phyloP scores from a whole-genome alignment of 2,797 vertebrate genomes.

The Champsocephalus gunnari region DNA sequence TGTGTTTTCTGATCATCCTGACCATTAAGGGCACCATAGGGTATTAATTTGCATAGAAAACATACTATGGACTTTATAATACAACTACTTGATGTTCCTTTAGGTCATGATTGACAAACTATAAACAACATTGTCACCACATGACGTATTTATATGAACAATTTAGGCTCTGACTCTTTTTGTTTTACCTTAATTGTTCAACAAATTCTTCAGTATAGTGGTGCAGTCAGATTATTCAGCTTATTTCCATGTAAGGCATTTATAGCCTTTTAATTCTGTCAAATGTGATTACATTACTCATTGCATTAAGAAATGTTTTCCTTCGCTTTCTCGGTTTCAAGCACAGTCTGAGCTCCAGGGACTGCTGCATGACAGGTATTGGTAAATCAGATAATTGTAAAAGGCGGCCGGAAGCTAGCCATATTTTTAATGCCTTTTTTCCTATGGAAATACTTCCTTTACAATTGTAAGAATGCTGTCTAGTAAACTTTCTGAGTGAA shows the following conservation, averaged over 20 bases:
- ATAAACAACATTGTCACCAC: constrained; percentile 16
- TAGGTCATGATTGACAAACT: constrained; percentile 22
- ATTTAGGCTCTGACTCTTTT: constrained; percentile 23
- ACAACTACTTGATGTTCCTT: constrained; percentile 23
- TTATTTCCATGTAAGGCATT: constrained; percentile 55
- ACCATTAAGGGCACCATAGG: constrained; percentile 1
- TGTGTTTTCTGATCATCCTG: constrained; percentile 3
- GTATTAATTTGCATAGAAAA: constrained; percentile 16
- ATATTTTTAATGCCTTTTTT: constrained; percentile 38
- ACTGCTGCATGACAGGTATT: constrained; percentile 67
- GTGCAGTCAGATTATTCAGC: constrained; percentile 43
- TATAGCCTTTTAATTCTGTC: constrained; percentile 58
- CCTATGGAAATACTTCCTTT: constrained; percentile 32
- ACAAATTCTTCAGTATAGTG: constrained; percentile 34
- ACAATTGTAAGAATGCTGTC: constrained; percentile 43
- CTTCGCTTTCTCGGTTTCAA: constrained; percentile 54
- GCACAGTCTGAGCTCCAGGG: constrained; percentile 55
- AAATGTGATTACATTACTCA: constrained; percentile 56
- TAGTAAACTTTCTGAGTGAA: constrained; percentile 24
- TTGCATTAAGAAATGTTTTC: constrained; percentile 3
- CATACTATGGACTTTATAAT: constrained; percentile 7
- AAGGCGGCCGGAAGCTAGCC: constrained; percentile 42
- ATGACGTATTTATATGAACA: constrained; percentile 32
- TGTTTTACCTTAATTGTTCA: constrained; percentile 37
- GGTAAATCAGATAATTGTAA: constrained; percentile 59